These are phyloP conservation scores for Siphonodentalium dalli DNA, from an alignment of 2,888 invertebrate genomes.

Conservation along the genomic window DNA sequence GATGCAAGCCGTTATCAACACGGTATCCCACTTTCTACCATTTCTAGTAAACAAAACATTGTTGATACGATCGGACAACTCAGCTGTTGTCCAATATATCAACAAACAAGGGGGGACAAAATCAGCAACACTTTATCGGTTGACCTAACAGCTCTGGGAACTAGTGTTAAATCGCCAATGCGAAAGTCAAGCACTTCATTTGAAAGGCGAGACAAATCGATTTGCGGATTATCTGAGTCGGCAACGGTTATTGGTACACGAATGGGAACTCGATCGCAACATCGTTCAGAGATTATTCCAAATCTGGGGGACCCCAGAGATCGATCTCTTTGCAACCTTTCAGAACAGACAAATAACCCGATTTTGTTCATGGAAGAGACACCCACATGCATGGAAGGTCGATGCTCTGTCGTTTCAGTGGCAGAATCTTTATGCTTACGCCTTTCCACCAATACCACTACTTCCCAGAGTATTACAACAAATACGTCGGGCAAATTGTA, in stretches of 20 bases:
- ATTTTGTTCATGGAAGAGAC: not conserved
- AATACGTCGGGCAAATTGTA: constrained; percentile 14
- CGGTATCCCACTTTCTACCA: not conserved
- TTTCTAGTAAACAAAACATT: not conserved
- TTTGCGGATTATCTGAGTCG: not conserved
- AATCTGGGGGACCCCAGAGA: no score
- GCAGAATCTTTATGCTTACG: constrained; percentile 14
- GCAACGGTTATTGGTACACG: not conserved
- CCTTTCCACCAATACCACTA: constrained; percentile 16
- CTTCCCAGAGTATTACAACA: constrained; percentile 15
- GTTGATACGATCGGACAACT: not conserved
- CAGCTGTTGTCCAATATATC: not conserved
- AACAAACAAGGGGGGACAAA: not conserved
- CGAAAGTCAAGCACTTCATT: no score
- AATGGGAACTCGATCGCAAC: no score
- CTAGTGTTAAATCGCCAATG: no score
- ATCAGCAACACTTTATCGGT: no score
- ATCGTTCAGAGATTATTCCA: no score
- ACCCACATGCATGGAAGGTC: constrained; percentile 4
- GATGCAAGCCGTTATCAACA: no score
- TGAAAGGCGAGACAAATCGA: not conserved
- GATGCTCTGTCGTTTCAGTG: constrained; percentile 15
- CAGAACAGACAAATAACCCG: not conserved
- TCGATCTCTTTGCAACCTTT: no score
- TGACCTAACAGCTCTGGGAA: no score